Evolutionary conservation across 2,888 invertebrate species (phyloP).

Genomic region (Psococerastis gibbosa): DNA sequence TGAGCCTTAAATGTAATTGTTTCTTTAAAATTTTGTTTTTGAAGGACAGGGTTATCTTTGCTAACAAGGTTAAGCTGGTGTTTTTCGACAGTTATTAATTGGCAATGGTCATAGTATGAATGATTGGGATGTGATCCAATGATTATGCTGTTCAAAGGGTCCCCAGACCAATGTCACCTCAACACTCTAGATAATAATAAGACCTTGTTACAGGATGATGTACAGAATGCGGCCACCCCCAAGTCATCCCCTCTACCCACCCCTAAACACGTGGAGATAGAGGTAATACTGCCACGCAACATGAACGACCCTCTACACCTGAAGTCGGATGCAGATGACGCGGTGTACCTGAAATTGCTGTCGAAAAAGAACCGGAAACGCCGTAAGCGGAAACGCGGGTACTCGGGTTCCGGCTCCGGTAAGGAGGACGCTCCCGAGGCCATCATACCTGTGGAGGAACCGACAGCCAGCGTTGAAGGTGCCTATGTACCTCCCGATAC

Average conservation of each 20-base stretch:
- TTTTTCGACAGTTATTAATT: no score
- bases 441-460: conserved; percentile 2
- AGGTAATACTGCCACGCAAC: conserved; percentile 80
- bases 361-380: conserved; percentile 40
- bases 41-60: no score
- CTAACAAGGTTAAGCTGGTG: no score
- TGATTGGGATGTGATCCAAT: no score
- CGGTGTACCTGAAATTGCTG: conserved; percentile 58
- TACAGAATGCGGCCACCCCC: conserved; percentile 79
- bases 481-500: neutral
- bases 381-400: conserved; percentile 33
- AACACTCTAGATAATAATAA: neutral
- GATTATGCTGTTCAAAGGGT: no score
- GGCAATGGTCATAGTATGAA: no score
- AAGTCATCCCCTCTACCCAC: conserved; percentile 79
- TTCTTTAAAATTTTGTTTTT: no score
- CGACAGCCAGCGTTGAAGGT: neutral
- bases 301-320: conserved; percentile 83
- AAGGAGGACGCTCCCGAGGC: conserved; percentile 26
- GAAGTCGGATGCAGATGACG: conserved; percentile 43
- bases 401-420: conserved; percentile 25
- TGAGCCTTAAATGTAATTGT: no score
- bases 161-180: no score
- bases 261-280: conserved; percentile 56
- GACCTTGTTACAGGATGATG: conserved; percentile 23